A percentile compares a stretch with the other conserved stretches of the same genome.
These are phyloP conservation scores for Andricus curvator DNA, from an alignment of 2,888 invertebrate genomes.

Conservation along the genomic window DNA sequence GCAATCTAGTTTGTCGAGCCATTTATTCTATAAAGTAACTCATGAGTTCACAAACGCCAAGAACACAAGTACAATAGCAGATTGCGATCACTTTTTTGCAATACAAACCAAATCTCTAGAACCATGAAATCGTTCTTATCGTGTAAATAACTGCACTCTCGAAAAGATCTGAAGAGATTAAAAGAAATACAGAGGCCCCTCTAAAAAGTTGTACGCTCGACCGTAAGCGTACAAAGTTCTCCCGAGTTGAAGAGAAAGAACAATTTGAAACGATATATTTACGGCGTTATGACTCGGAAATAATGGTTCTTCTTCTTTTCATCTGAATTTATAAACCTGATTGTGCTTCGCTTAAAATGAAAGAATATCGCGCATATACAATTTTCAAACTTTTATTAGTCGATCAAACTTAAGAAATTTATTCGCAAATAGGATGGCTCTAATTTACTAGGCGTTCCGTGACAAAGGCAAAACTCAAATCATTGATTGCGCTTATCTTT, in stretches of 20 bases:
- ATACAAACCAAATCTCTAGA: not conserved
- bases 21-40: not conserved
- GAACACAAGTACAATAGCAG: not conserved
- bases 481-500: too few species aligned
- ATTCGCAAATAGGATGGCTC: too few species aligned
- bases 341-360: not conserved
- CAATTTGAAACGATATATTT: not conserved
- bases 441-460: too few species aligned
- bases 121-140: slow-evolving; percentile 8
- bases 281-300: not conserved
- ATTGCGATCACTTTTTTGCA: not conserved
- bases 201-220: not conserved
- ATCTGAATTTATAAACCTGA: not conserved
- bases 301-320: not conserved
- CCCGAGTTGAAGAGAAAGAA: not conserved
- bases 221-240: not conserved
- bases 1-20: not conserved
- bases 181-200: not conserved
- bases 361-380: not conserved
- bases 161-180: not conserved
- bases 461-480: too few species aligned
- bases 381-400: not conserved
- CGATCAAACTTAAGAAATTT: too few species aligned
- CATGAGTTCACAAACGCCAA: not conserved
- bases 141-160: slow-evolving; percentile 3